Evolutionary conservation across 2,888 invertebrate genomes (phyloP).

Genomic region (Poecilobothrus nobilitatus): DNA sequence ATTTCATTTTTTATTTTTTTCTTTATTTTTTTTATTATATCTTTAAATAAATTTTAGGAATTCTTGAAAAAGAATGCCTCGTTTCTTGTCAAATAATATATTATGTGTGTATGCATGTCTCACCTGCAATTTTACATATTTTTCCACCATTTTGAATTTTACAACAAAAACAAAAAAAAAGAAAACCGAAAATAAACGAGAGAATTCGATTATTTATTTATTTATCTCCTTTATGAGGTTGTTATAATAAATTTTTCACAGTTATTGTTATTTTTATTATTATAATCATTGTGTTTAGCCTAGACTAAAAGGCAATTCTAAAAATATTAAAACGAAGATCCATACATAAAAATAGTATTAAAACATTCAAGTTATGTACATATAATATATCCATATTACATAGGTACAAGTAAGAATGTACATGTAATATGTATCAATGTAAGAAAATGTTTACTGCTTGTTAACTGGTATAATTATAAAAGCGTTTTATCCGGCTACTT

Average conservation of each 20-base stretch:
- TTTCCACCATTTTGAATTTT: background rate
- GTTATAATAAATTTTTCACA: background rate
- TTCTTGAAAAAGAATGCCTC: background rate
- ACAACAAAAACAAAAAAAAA: background rate
- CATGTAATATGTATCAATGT: no score
- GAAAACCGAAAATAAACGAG: no score
- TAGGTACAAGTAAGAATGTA: no score
- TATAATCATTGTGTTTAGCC: background rate
- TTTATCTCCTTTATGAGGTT: background rate
- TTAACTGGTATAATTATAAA: no score
- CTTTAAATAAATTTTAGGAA: background rate
- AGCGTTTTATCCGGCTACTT: no score
- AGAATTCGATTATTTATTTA: background rate
- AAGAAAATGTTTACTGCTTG: no score
- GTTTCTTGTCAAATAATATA: constrained; percentile 1
- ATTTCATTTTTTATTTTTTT: background rate
- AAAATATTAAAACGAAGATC: no score
- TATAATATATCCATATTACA: no score
- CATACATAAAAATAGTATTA: no score
- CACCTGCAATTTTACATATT: background rate
- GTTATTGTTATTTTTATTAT: background rate
- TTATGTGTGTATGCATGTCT: background rate
- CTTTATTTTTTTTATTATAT: no score
- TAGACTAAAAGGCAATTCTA: no score
- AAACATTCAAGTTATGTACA: no score